Conservation (phyloP, 1,140 invertebrate genomes). For the Drosophila tropicalis region DNA sequence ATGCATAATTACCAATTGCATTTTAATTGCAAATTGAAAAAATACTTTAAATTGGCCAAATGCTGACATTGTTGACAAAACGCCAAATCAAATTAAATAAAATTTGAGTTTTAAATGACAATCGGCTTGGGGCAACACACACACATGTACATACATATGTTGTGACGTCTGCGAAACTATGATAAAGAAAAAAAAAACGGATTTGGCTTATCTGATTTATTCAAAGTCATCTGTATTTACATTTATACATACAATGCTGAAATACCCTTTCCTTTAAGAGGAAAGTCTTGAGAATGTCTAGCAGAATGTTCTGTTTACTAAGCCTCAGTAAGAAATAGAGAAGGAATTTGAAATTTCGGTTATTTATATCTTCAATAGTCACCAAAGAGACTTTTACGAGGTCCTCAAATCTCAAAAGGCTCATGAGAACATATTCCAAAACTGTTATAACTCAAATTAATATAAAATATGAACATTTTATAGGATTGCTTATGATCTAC, state of each 20-base stretch:
- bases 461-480: too few relatives aligned
- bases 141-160: constrained; percentile 24
- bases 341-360: too few relatives aligned
- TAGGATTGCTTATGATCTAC: too few relatives aligned
- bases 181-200: constrained; percentile 4
- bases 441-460: too few relatives aligned
- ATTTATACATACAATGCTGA: not conserved
- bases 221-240: not conserved
- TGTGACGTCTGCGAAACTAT: constrained; percentile 7
- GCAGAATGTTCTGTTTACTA: too few relatives aligned
- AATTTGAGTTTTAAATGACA: constrained; percentile 66
- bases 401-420: too few relatives aligned
- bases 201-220: not conserved
- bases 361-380: too few relatives aligned
- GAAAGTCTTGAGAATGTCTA: too few relatives aligned
- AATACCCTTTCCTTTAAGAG: not conserved
- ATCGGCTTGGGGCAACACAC: constrained; percentile 4
- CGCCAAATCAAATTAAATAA: constrained; percentile 58
- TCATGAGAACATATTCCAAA: too few relatives aligned
- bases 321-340: too few relatives aligned
- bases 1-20: constrained; percentile 72
- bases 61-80: constrained; percentile 11
- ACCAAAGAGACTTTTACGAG: too few relatives aligned
- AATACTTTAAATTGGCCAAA: constrained; percentile 33
- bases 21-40: constrained; percentile 48